Base-by-base conservation (phyloP, 2,113 vertebrate genomes). In the Neofelis nebulosa region DNA sequence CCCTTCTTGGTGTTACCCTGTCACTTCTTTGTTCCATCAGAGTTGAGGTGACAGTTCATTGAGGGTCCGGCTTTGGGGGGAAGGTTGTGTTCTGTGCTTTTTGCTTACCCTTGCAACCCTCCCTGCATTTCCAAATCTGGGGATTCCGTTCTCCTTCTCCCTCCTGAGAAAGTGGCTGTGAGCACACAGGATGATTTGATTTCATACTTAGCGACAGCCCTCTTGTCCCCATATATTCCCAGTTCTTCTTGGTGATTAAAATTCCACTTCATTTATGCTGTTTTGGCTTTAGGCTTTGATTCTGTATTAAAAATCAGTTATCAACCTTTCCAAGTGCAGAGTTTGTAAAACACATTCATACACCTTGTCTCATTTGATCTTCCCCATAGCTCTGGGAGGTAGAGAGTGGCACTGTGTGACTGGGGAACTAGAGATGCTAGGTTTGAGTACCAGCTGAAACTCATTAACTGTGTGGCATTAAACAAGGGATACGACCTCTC, bases 231-330 rank as follows among this genome's bases (percentile, higher is more conserved):
- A 8, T 1, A 55, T 15, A 82, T 36, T 11, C 78, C 6, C 10
- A 5, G 89, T 88, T 93, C 45, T 82, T 93, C 66, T 57, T 41
- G 6, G 48, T 65, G 69, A 76, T 97, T 76, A 76, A 89, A 69
- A 84, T 93, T 91, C 27, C 69, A 68, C 65, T 81, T 38, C 74
- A 41, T 52, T 84, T 94, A 69, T 63, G 74, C 80, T 57, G 41
- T 45, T 95, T 95, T 92, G 96, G 82, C 80, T 50, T 82, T 81
- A 92, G 95, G 82, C 69, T 97, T 96, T 89, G 95, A 85, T 91
- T 95, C 63, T 82, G 11, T 92, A 84, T 97, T 97, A 80, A 74
- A 90, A 86, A 83, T 82, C 93, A 92, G 73, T 92, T 79, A 45
- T 36, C 86, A 82, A 84, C 87, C 85, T 96, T 96, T 90, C 74